Percentiles rank a stretch among this genome's conserved stretches.
Evolutionary conservation across 2,113 vertebrate genomes (phyloP).

Genomic region (Orycteropus afer): DNA sequence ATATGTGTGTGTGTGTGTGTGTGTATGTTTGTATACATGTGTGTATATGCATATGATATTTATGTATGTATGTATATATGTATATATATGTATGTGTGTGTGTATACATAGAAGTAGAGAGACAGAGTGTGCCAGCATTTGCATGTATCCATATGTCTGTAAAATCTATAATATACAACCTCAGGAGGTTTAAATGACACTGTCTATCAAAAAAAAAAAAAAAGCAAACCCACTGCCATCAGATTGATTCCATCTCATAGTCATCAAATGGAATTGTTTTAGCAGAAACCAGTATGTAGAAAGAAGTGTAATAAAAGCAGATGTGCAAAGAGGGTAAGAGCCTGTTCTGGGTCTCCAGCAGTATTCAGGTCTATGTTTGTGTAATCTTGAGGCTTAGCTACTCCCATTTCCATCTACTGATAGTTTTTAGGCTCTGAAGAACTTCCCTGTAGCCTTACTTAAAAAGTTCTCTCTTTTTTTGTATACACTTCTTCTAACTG

Average conservation of each 20-base stretch:
- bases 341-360: not conserved
- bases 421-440: not conserved
- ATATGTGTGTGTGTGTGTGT: not conserved
- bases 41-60: too few species aligned
- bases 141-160: not conserved
- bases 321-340: not conserved
- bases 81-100: not conserved
- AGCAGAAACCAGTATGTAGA: not conserved
- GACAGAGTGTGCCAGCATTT: not conserved
- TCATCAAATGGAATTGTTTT: not conserved
- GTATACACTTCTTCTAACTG: not conserved
- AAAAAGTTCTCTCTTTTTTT: not conserved
- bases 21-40: too few species aligned
- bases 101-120: not conserved
- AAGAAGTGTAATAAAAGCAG: not conserved
- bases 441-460: not conserved
- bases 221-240: too few species aligned
- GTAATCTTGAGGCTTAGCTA: not conserved
- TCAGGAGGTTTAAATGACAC: not conserved
- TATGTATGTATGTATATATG: not conserved
- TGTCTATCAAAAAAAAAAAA: too few species aligned
- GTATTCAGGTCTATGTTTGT: not conserved
- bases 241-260: too few species aligned
- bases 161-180: not conserved
- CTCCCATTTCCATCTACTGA: not conserved